A percentile compares a stretch with the other conserved stretches of the same genome.
phyloP scores from a whole-genome alignment of 2,888 invertebrate genomes.

The Ectemnius cavifrons region DNA sequence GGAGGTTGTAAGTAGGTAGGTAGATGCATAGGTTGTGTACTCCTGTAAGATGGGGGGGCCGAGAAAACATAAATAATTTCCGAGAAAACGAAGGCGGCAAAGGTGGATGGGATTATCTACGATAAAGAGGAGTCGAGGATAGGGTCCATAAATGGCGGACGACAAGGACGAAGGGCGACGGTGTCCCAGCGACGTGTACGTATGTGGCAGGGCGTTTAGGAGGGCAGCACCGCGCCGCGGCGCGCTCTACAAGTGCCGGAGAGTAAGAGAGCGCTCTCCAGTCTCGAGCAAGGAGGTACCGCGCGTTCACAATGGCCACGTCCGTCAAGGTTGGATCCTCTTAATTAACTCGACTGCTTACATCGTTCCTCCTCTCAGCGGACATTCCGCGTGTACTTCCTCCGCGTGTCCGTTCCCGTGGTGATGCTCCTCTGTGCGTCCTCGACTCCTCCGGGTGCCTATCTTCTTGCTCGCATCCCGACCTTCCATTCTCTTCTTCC shows the following conservation, averaged over 20 bases:
- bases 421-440: slow-evolving; percentile 11
- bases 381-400: slow-evolving; percentile 49
- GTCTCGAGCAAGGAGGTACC: slow-evolving; percentile 27
- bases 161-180: slow-evolving; percentile 61
- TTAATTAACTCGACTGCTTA: slow-evolving; percentile 73
- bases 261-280: slow-evolving; percentile 34
- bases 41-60: background rate
- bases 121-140: slow-evolving; percentile 40
- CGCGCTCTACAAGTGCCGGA: slow-evolving; percentile 13
- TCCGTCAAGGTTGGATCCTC: slow-evolving; percentile 73
- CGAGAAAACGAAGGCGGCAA: slow-evolving; percentile 2
- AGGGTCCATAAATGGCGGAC: slow-evolving; percentile 56
- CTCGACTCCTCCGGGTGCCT: slow-evolving; percentile 45
- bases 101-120: slow-evolving; percentile 23
- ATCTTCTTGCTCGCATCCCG: slow-evolving; percentile 44
- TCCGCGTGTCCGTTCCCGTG: slow-evolving; percentile 23
- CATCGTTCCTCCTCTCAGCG: slow-evolving; percentile 57
- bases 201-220: slow-evolving; percentile 59
- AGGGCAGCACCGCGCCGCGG: slow-evolving; percentile 52
- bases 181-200: slow-evolving; percentile 56
- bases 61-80: slow-evolving; percentile 8
- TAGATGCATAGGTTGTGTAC: background rate
- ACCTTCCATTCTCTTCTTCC: slow-evolving; percentile 57
- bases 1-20: background rate
- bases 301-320: slow-evolving; percentile 70